Evolutionary conservation across 2,797 vertebrate genomes (phyloP).

Genomic region (Scleropages formosus): DNA sequence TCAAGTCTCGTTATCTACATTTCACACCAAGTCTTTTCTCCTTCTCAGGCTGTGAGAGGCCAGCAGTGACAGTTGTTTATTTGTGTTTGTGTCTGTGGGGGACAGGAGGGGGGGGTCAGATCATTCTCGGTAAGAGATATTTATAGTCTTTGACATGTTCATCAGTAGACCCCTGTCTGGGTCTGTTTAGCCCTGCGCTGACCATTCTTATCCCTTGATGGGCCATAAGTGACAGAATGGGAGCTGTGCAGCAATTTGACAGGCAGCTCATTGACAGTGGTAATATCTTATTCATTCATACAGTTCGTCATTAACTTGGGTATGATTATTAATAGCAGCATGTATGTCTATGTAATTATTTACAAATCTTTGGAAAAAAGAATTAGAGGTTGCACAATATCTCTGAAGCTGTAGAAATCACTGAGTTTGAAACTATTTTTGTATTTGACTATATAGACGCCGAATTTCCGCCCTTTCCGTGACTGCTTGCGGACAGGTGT

Average conservation of each 20-base stretch:
- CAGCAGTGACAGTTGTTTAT: too few species aligned
- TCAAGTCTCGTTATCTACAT: neutral
- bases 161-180: neutral
- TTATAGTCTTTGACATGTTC: neutral
- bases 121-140: too few species aligned
- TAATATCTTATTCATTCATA: neutral
- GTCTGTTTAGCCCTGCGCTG: neutral
- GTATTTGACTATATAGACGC: neutral
- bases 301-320: neutral
- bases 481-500: conserved; percentile 38
- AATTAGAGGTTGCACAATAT: neutral
- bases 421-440: neutral
- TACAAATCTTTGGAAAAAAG: neutral
- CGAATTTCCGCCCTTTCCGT: conserved; percentile 28
- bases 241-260: neutral
- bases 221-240: neutral
- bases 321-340: too few species aligned
- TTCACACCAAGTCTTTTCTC: neutral
- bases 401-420: neutral
- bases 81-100: too few species aligned
- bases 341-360: neutral
- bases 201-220: neutral
- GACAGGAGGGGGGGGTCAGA: neutral
- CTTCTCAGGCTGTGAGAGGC: too few species aligned
- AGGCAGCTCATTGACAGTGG: neutral